Evolutionary conservation across 92 coral and sea anemone genomes (phyloP).

Genomic region (Scolanthus callimorphus): DNA sequence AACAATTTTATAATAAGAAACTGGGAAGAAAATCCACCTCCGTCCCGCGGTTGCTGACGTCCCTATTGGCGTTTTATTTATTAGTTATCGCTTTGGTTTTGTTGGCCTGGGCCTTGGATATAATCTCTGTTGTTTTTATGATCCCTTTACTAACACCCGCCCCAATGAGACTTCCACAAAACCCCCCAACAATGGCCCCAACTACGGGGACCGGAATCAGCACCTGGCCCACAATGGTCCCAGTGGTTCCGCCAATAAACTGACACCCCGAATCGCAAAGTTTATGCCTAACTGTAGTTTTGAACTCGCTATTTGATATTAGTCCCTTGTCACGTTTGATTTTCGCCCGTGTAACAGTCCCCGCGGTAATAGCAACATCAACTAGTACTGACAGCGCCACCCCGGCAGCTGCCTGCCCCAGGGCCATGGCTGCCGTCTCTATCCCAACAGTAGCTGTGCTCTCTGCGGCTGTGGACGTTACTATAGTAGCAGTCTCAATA

Average conservation of each 20-base stretch:
- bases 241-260: slow-evolving; percentile 96
- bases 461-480: slow-evolving; percentile 98
- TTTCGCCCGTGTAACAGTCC: slow-evolving; percentile 89
- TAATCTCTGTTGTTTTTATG: slow-evolving; percentile 87
- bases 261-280: slow-evolving; percentile 96
- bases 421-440: slow-evolving; percentile 96
- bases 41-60: not conserved
- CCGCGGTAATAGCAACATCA: slow-evolving; percentile 91
- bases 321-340: slow-evolving; percentile 83
- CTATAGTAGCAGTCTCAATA: slow-evolving; percentile 91
- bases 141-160: slow-evolving; percentile 96
- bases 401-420: slow-evolving; percentile 99
- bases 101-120: slow-evolving; percentile 61
- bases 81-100: slow-evolving; percentile 55
- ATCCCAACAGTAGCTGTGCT: slow-evolving; percentile 99
- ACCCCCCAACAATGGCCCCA: slow-evolving; percentile 98
- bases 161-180: slow-evolving; percentile 92
- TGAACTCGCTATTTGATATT: slow-evolving; percentile 79
- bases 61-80: slow-evolving; percentile 6
- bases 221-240: slow-evolving; percentile 99
- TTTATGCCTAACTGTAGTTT: slow-evolving; percentile 72
- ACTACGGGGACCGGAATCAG: slow-evolving; percentile 99
- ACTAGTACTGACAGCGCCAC: slow-evolving; percentile 91
- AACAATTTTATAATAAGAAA: too few relatives aligned
- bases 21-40: not conserved